Percentiles rank a stretch among this genome's conserved stretches.
These are phyloP conservation scores for Oegoconia quadripuncta DNA, from an alignment of 2,888 invertebrate species.

Conservation along the genomic window DNA sequence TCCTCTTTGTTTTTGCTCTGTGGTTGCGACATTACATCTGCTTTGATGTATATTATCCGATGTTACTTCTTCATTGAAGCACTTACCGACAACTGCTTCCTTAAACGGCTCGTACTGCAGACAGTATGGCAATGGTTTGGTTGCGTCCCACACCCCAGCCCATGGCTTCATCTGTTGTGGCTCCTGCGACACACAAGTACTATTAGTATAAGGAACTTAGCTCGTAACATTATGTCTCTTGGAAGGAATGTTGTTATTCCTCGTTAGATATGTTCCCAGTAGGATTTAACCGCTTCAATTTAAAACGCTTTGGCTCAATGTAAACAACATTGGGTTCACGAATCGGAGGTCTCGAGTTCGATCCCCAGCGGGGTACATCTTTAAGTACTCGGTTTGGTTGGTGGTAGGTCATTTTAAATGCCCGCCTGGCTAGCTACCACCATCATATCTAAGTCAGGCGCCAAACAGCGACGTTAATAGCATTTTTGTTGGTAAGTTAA, in stretches of 20 bases:
- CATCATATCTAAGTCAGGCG: neutral
- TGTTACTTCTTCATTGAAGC: neutral
- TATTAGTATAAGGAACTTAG: too few species aligned
- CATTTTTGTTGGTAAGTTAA: neutral
- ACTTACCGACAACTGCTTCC: constrained; percentile 39
- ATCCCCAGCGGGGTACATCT: too few species aligned
- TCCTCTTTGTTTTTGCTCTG: too few species aligned
- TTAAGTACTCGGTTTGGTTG: too few species aligned
- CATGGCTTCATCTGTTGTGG: constrained; percentile 80
- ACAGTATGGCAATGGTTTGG: constrained; percentile 76
- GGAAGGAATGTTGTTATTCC: neutral
- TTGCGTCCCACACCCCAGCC: constrained; percentile 84
- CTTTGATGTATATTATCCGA: too few species aligned
- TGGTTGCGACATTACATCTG: too few species aligned
- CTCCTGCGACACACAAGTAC: constrained; percentile 47
- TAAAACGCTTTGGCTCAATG: too few species aligned
- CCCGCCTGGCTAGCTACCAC: neutral
- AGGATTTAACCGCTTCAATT: too few species aligned
- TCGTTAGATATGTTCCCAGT: too few species aligned
- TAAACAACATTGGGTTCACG: neutral
- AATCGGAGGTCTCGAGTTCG: neutral
- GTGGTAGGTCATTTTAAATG: too few species aligned
- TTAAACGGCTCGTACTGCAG: constrained; percentile 80
- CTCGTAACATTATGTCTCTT: neutral
- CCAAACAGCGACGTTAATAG: neutral